Conservation (phyloP, 2,888 invertebrate species). For the Eupithecia subumbrata region DNA sequence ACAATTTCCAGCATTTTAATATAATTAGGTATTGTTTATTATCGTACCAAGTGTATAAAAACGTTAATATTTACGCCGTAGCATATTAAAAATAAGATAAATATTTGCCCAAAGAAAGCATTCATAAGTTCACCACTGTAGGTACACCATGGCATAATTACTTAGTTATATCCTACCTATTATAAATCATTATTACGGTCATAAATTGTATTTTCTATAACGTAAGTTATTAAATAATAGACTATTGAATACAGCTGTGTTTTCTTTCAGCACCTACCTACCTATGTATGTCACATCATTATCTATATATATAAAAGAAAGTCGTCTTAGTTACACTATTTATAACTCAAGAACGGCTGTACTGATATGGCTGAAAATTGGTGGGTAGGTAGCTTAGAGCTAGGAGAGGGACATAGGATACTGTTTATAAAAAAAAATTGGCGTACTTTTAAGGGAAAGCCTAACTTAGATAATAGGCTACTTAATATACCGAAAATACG, state of each 20-base stretch:
- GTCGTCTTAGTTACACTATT: no score
- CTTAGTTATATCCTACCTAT: constrained; percentile 30
- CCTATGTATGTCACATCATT: no score
- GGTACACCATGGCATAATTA: constrained; percentile 21
- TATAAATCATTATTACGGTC: constrained; percentile 38
- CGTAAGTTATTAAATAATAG: constrained; percentile 39
- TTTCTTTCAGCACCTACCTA: constrained; percentile 8
- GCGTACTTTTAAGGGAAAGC: no score
- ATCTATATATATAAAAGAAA: no score
- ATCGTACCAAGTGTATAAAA: neutral
- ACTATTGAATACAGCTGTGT: constrained; percentile 33
- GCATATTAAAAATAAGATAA: neutral
- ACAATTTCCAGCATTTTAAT: neutral
- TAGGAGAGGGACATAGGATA: no score
- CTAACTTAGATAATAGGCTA: no score
- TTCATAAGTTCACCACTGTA: constrained; percentile 15
- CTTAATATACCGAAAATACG: no score
- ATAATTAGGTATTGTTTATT: neutral
- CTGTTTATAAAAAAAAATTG: no score
- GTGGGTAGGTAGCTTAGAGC: no score
- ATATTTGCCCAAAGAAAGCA: neutral
- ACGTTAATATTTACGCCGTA: neutral
- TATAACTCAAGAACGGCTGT: no score
- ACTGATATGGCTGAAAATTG: no score
- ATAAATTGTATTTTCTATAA: constrained; percentile 39